phyloP scores from a whole-genome alignment of 2,113 vertebrate genomes.

The Ageneiosus marmoratus region DNA sequence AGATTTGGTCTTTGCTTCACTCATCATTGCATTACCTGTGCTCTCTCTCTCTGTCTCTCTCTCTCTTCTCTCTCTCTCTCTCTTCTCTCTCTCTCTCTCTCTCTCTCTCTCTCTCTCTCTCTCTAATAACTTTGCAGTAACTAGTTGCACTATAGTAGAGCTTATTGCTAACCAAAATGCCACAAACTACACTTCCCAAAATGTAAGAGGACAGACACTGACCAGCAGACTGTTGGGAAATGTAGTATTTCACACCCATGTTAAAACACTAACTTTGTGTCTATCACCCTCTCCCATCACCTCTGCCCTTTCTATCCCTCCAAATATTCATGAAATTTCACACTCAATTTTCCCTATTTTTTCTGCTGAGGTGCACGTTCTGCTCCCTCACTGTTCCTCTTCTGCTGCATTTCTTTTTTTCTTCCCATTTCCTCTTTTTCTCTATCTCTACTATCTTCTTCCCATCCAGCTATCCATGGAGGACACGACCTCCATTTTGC shows the following conservation, averaged over 20 bases:
- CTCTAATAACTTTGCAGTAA: constrained; percentile 48
- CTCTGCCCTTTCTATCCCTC: constrained; percentile 57
- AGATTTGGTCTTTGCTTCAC: constrained; percentile 46
- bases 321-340: constrained; percentile 37
- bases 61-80: not conserved
- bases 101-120: not conserved
- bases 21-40: constrained; percentile 43
- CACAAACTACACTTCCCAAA: constrained; percentile 56
- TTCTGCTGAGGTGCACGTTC: constrained; percentile 63
- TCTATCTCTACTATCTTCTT: constrained; percentile 56
- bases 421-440: constrained; percentile 37
- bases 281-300: constrained; percentile 66
- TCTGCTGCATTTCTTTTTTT: constrained; percentile 52
- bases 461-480: constrained; percentile 94
- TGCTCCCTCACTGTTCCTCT: constrained; percentile 57
- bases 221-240: constrained; percentile 51
- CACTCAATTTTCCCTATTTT: constrained; percentile 62
- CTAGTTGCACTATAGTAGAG: constrained; percentile 55
- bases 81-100: constrained; percentile 42
- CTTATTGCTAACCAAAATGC: constrained; percentile 16
- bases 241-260: constrained; percentile 44
- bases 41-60: constrained; percentile 50
- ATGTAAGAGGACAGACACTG: constrained; percentile 41
- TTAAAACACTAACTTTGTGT: constrained; percentile 67
- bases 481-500: constrained; percentile 97